A percentile compares a stretch with the other conserved stretches of the same genome.
These are phyloP conservation scores for human (Homo sapiens) DNA, from an alignment of 2,113 vertebrate genomes.

Conservation along the genomic window GRCh38 chr5:54662501-54663000, in stretches of 20 bases:
- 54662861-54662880: constrained; percentile 14
- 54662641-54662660: background rate
- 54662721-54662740: background rate
- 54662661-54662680: background rate
- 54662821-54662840: background rate
- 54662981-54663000: background rate
- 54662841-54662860: background rate
- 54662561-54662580: background rate
- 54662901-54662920: background rate
- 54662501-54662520: background rate
- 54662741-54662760: background rate
- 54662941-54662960: too few relatives aligned
- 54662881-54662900: background rate
- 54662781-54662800: too few relatives aligned
- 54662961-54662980: background rate
- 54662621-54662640: background rate
- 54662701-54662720: background rate
- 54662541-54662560: background rate
- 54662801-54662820: too few relatives aligned
- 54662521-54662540: background rate
- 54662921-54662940: too few relatives aligned
- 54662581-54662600: background rate
- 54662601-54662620: background rate
- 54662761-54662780: background rate
- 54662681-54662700: background rate